Base-by-base conservation (phyloP, 2,113 vertebrate species). In the Carassius auratus region DNA sequence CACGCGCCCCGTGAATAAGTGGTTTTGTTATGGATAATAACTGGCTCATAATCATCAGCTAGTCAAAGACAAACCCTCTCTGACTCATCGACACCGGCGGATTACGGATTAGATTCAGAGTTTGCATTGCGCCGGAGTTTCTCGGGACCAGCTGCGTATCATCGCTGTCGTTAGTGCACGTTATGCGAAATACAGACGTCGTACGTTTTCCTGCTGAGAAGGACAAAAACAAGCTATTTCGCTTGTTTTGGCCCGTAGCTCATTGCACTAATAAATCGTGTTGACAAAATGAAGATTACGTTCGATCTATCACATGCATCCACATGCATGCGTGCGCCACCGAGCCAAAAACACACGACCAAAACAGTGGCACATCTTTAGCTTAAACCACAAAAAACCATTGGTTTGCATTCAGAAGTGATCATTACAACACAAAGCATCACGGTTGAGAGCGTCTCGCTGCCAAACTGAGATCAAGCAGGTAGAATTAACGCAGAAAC, bases 401-500 rank as follows among this genome's bases (percentile, higher is more conserved):
- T 66, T 2, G 42, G 52, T 48, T 50, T 13, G 42, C 62, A 26
- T 50, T 33, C 8, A 30, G 15, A 26, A 48, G 38, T 64, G 61
- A 52, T 68, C 26, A 36, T 68, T 13, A 42, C 33, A 38, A 78
- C 76, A 61, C 30, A 61, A 59, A 78, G 55, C 19, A 0, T 1
- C 1, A 1, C 52, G 8, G 21, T 13, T 21, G 52, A 78, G 23
- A 52, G 7, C 26, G 14, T 26, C 14, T 30, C 4, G 12, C 23
- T 64, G 62, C 62, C 62, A 68, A 33, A 68, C 33, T 5, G 21
- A 75, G 48, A 76, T 87, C 79, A 86, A 83, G 84, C 48, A 87
- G 85, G 85, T 76, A 61, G 83, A 89, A 85, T 85, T 83, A 85
- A 87, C 68, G 19, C 84, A 79, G 78, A 85, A 85, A 42, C 36